Base-by-base conservation (phyloP, 2,113 vertebrate genomes). In the Mastomys natalensis region DNA sequence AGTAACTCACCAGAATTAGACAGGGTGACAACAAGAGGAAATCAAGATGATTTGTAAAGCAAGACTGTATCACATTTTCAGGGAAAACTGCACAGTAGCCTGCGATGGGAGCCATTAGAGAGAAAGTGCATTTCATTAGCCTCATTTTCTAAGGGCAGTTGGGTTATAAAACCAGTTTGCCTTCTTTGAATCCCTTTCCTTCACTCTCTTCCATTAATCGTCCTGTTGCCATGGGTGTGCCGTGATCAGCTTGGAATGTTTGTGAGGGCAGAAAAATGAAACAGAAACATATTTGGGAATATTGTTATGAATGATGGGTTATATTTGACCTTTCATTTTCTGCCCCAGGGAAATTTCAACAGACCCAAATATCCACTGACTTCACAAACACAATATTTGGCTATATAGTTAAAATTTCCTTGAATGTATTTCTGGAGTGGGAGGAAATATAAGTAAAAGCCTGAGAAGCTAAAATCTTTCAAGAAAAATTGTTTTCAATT, bases 1-100 rank as follows among this genome's bases (percentile, higher is more conserved):
- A 93, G 73, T 97, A 97, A 97, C 68, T 98, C 96, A 97, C 77
- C 62, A 95, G 97, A 97, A 96, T 95, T 94, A 96, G 92, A 92
- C 81, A 84, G 86, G 82, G 40, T 96, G 96, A 96, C 82, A 97
- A 91, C 64, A 87, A 94, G 91, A 96, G 29, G 77, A 94, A 96
- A 95, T 98, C 73, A 91, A 95, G 96, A 93, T 95, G 94, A 97
- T 97, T 95, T 96, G 78, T 97, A 94, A 82, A 90, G 66, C 34
- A 78, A 95, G 40, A 92, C 93, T 91, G 93, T 51, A 87, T 94
- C 53, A 82, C 94, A 94, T 74, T 94, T 98, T 96, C 22, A 15
- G 89, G 89, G 82, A 89, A 97, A 95, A 88, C 40, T 11, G 60
- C 86, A 91, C 26, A 91, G 81, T 82, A 94, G 55, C 55, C 77